phyloP scores from a whole-genome alignment of 2,888 invertebrate genomes.

The Cyrtodaria siliqua region DNA sequence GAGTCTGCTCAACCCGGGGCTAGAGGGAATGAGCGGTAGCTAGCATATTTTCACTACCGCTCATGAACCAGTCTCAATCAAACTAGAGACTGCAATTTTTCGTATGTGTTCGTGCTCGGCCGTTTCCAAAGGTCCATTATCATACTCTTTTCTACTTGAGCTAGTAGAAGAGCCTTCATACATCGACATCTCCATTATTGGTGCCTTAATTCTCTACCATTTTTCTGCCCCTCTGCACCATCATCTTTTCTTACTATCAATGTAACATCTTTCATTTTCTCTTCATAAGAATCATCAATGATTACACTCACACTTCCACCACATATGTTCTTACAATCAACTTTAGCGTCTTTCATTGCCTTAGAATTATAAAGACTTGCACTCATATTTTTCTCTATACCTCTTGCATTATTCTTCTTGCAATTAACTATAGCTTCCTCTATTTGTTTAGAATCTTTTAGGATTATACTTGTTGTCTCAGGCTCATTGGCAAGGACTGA shows the following conservation, averaged over 20 bases:
- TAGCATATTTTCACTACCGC: no score
- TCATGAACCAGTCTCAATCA: no score
- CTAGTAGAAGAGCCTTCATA: neutral
- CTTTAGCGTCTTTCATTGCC: neutral
- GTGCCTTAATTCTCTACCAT: no score
- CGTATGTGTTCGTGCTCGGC: no score
- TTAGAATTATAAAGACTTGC: neutral
- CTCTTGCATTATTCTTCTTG: neutral
- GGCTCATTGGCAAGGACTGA: conserved; percentile 8
- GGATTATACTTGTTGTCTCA: neutral
- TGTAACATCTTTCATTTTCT: neutral
- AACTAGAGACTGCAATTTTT: no score
- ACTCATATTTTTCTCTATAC: neutral
- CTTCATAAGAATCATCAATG: neutral
- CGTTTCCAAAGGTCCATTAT: no score
- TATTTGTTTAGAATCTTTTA: neutral
- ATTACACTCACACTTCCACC: no score
- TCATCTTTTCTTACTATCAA: neutral
- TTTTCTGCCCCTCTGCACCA: no score
- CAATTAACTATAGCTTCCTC: neutral
- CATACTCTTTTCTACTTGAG: conserved; percentile 9
- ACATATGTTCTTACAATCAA: no score
- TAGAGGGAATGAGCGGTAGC: no score
- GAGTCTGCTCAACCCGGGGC: no score
- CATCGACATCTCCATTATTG: neutral